A percentile compares a stretch with the other conserved stretches of the same genome.
phyloP scores from a whole-genome alignment of 2,797 vertebrate genomes.

The Channa striata region DNA sequence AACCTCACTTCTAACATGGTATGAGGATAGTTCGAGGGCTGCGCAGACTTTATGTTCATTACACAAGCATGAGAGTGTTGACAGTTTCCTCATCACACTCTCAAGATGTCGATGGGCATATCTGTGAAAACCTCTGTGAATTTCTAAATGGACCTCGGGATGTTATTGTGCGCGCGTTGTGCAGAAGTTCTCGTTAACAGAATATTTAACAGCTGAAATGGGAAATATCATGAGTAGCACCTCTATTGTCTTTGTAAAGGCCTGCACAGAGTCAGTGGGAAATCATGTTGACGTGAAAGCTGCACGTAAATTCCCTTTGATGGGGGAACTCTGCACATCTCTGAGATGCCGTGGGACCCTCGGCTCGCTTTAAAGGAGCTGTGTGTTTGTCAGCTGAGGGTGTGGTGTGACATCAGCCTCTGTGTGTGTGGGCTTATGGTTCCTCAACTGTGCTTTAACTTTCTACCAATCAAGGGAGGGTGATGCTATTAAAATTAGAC shows the following conservation, averaged over 20 bases:
- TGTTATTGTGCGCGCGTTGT: too few relatives aligned
- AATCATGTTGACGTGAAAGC: conserved; percentile 13
- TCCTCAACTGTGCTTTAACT: conserved; percentile 51
- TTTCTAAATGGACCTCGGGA: too few relatives aligned
- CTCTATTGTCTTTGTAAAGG: not conserved
- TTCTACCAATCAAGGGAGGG: conserved; percentile 50
- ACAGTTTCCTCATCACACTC: too few relatives aligned
- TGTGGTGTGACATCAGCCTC: conserved; percentile 48
- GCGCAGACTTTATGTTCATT: too few relatives aligned
- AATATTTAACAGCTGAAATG: not conserved
- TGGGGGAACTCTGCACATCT: conserved; percentile 2
- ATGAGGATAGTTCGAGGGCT: too few relatives aligned
- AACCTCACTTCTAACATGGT: too few relatives aligned
- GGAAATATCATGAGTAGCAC: not conserved
- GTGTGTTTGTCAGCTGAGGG: conserved; percentile 40
- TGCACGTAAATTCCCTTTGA: conserved; percentile 7
- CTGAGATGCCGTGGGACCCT: conserved; percentile 5
- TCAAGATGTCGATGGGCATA: too few relatives aligned
- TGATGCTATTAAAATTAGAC: conserved; percentile 59
- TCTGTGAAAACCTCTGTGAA: too few relatives aligned
- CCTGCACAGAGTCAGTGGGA: not conserved
- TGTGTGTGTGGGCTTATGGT: conserved; percentile 70
- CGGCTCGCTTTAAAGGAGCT: conserved; percentile 25
- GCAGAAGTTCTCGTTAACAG: too few relatives aligned
- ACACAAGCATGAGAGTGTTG: too few relatives aligned